Base-by-base conservation (phyloP, 2,797 vertebrate genomes). In the Anniella stebbinsi region DNA sequence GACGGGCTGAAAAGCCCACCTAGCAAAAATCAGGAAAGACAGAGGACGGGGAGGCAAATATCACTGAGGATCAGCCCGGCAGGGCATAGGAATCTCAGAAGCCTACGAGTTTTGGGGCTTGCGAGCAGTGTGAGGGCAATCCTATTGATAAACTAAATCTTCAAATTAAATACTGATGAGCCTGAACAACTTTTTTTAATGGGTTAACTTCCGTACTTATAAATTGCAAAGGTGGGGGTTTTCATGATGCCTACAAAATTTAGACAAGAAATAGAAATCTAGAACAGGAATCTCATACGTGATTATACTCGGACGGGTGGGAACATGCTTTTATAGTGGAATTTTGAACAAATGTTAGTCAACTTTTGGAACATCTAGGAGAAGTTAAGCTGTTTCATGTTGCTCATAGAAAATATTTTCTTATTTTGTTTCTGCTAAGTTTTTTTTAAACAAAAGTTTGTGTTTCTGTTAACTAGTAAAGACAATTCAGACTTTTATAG, bases 341-440 rank as follows among this genome's bases (percentile, higher is more conserved):
- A 89, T 72, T 67, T 89, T 72, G 73, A 84, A 82, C 48, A 60
- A 33, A 30, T 17, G 36, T 36, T 66, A 88, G 66, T 80, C 81
- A 80, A 28, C 48, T n/a, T 92, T 87, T 72, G 41, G 72, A 66
- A 84, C 57, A 63, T 87, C 67, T 84, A 88, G 66, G 57, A 75
- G 84, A 78, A 80, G 80, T 45, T 45, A 63, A 80, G 69, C n/a
- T 78, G 54, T 30, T 87, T 89, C 48, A 45, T 87, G 36, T 73
- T 67, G 28, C 23, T 45, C 36, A 38, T 85, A 63, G 66, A 66
- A 85, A 90, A 41, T 72, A 75, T 87, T 83, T 87, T 10, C 36
- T 87, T 33, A 36, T 41, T 60, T 63, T 72, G 36, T 78, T 17
- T 78, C 30, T 4, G 12, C 80, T 72, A 80, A 23, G 21, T 63